Conservation (phyloP, 2,797 vertebrate genomes). For the Sciurus carolinensis region DNA sequence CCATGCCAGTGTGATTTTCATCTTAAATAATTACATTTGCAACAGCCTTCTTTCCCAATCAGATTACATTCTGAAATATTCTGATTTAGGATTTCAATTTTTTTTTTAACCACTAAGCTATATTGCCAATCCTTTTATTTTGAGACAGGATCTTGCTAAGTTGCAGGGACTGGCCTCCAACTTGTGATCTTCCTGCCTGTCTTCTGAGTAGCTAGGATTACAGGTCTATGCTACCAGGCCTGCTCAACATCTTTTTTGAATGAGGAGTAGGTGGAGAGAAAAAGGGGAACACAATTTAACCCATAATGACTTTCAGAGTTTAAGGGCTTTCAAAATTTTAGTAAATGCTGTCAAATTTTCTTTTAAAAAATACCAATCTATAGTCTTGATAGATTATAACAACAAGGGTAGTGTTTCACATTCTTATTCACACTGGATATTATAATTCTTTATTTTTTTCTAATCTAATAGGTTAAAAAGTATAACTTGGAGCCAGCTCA, state of each 20-base stretch:
- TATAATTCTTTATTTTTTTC: conserved; percentile 38
- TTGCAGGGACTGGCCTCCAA: no score
- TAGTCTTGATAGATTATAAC: background rate
- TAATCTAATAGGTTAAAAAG: conserved; percentile 11
- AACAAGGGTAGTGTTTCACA: background rate
- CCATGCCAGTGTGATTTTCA: background rate
- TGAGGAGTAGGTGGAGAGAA: background rate
- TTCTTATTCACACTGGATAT: background rate
- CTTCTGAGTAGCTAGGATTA: no score
- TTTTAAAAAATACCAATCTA: conserved; percentile 50
- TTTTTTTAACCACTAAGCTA: background rate
- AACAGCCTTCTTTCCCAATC: conserved; percentile 38
- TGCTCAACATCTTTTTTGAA: background rate
- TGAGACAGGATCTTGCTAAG: no score
- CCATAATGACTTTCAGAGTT: background rate
- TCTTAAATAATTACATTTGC: conserved; percentile 25
- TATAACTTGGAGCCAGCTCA: background rate
- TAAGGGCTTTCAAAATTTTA: background rate
- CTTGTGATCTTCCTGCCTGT: no score
- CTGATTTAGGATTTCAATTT: background rate
- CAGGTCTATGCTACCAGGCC: no score
- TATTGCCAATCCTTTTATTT: no score
- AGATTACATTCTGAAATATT: background rate
- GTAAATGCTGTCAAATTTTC: conserved; percentile 20
- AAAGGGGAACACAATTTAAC: background rate